Evolutionary conservation across 2,888 invertebrate genomes (phyloP), one percentile per base, ranked within the genome.

Genomic region (Dorcus hopei): DNA sequence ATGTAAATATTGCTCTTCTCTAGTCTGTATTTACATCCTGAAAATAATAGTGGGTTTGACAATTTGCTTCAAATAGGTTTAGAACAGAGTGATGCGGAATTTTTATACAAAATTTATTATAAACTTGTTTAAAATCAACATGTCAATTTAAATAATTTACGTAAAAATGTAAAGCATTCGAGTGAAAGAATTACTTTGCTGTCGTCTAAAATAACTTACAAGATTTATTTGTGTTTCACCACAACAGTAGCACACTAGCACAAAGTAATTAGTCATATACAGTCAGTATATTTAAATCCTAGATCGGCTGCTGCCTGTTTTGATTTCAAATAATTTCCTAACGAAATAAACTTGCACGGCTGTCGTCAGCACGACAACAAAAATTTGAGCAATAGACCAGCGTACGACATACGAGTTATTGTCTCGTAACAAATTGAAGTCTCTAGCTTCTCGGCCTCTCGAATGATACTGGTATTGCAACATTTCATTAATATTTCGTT

Each of bases 341-440:
- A 97, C 90, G 77, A 95, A 95, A 76, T 88, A 92, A 1, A 95
- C 94, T 79, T 93, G 93, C 49, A 89, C 75, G 1, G 88, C 83
- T 8, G 91, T 91, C 0, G 95, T 91, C 1, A 86, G 82, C 50
- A 89, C 80, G 62, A 97, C 91, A 1, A 95, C 90, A 26, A 89
- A 58, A 65, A 95, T 92, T 81, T 96, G 95, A 52, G 89, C 83
- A 2, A 95, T 70, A 0, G 97, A 96, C 92, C 95, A 96, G 60
- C 87, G 87, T 61, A 90, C 84, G n/a, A 97, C 91, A 76, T 95
- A 95, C 4, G 82, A 79, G 74, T 94, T 91, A 76, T 95, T 95
- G 72, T 90, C 91, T 62, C 86, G 73, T 23, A 95, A 78, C 62
- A 95, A 78, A 70, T 92, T 92, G 74, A 86, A 89, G 77, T 95